Conservation (phyloP, 1,140 invertebrate species). For the Gonatopus flavifemur region DNA sequence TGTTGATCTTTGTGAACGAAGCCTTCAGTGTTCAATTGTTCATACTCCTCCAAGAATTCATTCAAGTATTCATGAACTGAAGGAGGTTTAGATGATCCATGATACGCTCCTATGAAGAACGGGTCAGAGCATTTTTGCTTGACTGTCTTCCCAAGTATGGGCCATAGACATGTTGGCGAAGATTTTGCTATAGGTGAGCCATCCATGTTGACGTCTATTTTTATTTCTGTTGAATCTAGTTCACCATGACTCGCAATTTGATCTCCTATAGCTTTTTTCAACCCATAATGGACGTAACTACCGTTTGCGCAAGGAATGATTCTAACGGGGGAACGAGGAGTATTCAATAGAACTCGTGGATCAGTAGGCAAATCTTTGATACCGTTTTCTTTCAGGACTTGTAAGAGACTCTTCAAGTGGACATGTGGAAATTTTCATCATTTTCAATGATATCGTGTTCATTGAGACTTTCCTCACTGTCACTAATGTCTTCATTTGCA, state of each 20-base stretch:
- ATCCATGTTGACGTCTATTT: background rate
- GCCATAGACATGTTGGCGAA: conserved; percentile 17
- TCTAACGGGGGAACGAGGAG: conserved; percentile 1
- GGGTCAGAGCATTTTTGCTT: background rate
- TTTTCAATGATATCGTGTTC: too few relatives aligned
- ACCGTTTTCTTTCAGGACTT: too few relatives aligned
- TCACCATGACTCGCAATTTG: too few relatives aligned
- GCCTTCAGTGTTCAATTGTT: background rate
- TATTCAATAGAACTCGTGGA: conserved; percentile 2
- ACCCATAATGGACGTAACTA: background rate
- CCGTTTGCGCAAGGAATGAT: background rate
- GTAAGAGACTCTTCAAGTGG: too few relatives aligned
- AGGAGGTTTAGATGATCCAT: background rate
- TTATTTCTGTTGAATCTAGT: background rate
- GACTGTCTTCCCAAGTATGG: conserved; percentile 12
- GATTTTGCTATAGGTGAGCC: conserved; percentile 18
- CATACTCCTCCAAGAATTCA: background rate
- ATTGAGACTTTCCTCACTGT: too few relatives aligned
- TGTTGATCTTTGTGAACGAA: background rate
- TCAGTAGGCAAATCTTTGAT: conserved; percentile 10
- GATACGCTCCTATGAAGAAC: background rate
- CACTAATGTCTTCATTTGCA: too few relatives aligned
- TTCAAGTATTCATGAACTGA: background rate
- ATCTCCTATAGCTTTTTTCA: background rate
- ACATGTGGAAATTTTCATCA: too few relatives aligned